Conservation (phyloP, 2,113 vertebrate genomes). For the Scopus umbretta region DNA sequence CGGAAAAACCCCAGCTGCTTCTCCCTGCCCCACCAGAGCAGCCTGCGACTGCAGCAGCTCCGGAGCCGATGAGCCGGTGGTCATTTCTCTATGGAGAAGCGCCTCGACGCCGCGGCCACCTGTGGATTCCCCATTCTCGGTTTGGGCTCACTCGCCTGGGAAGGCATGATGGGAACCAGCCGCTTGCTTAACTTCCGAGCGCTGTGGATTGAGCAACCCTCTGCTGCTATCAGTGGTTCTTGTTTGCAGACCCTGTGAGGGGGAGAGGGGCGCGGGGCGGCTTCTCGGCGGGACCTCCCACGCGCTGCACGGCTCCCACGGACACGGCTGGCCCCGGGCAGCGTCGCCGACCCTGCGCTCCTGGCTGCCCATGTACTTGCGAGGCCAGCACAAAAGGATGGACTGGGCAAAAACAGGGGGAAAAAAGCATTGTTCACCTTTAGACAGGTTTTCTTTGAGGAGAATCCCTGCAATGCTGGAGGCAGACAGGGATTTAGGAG, state of each 20-base stretch:
- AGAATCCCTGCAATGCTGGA: not conserved
- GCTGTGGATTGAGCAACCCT: not conserved
- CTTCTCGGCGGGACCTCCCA: not conserved
- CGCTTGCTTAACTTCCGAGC: not conserved
- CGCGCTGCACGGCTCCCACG: not conserved
- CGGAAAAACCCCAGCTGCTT: not conserved
- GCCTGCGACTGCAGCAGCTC: fast-evolving
- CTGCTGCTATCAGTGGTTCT: not conserved
- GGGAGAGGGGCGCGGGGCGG: not conserved
- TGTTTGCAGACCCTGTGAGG: not conserved
- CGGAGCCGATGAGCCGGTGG: fast-evolving
- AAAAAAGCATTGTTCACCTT: fast-evolving
- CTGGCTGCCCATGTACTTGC: fast-evolving
- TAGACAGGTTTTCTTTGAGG: not conserved
- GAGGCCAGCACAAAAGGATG: not conserved
- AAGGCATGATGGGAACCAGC: fast-evolving
- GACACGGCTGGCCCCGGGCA: not conserved
- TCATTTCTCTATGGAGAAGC: not conserved
- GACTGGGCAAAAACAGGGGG: not conserved
- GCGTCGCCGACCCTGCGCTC: no score
- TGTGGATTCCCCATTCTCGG: fast-evolving
- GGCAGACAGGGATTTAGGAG: not conserved
- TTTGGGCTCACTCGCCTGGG: not conserved
- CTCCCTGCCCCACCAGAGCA: not conserved
- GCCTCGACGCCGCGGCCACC: not conserved